Evolutionary conservation across 2,888 invertebrate species (phyloP).

Genomic region (Eremobia ochroleuca): DNA sequence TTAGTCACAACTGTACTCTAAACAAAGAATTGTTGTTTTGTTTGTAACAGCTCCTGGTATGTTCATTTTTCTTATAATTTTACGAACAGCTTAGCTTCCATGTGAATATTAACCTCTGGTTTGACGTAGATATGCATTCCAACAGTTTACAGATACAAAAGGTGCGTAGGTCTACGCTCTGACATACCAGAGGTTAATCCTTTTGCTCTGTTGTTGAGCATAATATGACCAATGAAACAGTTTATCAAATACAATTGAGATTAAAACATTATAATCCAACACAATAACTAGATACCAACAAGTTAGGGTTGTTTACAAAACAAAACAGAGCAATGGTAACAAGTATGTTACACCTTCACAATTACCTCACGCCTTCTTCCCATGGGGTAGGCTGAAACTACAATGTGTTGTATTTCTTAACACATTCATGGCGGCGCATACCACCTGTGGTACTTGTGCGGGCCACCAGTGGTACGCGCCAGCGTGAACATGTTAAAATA

Average conservation of each 20-base stretch:
- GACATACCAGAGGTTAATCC: too few relatives aligned
- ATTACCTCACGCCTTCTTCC: neutral
- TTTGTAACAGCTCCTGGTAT: constrained; percentile 33
- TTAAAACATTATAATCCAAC: neutral
- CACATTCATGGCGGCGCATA: too few relatives aligned
- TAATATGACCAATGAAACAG: neutral
- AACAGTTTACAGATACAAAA: too few relatives aligned
- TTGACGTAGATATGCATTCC: too few relatives aligned
- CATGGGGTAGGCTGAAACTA: neutral
- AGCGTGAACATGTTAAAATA: too few relatives aligned
- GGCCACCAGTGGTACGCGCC: too few relatives aligned
- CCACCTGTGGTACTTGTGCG: too few relatives aligned
- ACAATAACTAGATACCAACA: neutral
- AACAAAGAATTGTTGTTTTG: constrained; percentile 12
- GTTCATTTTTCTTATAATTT: neutral
- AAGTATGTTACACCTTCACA: neutral
- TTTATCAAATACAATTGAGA: neutral
- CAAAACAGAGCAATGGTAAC: neutral
- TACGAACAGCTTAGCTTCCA: neutral
- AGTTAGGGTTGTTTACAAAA: neutral
- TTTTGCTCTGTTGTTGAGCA: neutral
- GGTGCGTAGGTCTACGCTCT: too few relatives aligned
- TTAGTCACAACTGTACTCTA: constrained; percentile 22
- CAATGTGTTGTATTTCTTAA: neutral
- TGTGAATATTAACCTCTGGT: neutral